These are phyloP conservation scores for Onychomys arenicola DNA, from an alignment of 2,797 vertebrate species.

Conservation along the genomic window DNA sequence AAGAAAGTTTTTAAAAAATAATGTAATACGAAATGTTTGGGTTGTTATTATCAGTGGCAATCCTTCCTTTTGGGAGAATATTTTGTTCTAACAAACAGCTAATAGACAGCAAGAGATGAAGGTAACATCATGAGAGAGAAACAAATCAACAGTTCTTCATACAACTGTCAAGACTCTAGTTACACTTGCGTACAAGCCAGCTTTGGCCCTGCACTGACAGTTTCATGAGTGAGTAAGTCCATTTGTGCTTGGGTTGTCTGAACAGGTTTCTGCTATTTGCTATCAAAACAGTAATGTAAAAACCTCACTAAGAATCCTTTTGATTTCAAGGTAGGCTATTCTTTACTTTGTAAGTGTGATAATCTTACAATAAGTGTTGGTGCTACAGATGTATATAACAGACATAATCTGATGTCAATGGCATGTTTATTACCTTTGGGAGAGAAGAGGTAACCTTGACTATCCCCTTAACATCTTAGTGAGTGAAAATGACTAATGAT, in stretches of 20 bases:
- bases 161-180: neutral
- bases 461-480: neutral
- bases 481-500: neutral
- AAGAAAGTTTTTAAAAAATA: neutral
- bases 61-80: neutral
- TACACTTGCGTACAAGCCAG: neutral
- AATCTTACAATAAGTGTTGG: neutral
- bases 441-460: neutral
- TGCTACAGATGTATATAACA: neutral
- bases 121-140: neutral
- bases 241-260: neutral
- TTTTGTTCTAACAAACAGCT: neutral
- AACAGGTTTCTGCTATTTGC: neutral
- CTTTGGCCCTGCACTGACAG: neutral
- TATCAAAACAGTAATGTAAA: conserved; percentile 9
- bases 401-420: neutral
- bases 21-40: neutral
- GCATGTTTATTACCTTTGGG: neutral
- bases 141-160: neutral
- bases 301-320: neutral
- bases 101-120: neutral
- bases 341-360: neutral
- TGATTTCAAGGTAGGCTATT: neutral
- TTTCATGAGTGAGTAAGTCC: neutral
- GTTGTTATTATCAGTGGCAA: neutral